Conservation (phyloP, 2,113 vertebrate genomes). For the Sula dactylatra region DNA sequence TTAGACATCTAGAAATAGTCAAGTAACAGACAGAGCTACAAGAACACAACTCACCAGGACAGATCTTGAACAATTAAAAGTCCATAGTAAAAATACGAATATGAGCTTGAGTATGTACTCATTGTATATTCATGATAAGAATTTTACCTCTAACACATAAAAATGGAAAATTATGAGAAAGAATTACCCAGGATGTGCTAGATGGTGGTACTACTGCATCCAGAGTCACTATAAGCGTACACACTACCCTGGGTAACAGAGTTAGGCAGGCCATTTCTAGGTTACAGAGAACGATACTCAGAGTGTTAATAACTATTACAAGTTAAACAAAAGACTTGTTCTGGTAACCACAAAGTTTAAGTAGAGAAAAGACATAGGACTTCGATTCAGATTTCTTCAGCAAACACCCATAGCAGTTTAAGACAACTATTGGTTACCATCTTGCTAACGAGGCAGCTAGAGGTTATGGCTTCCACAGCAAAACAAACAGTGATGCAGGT, state of each 20-base stretch:
- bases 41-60: not conserved
- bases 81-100: not conserved
- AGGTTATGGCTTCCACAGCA: not conserved
- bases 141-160: not conserved
- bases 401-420: not conserved
- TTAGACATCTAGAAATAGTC: not conserved
- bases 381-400: not conserved
- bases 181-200: not conserved
- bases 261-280: not conserved
- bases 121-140: not conserved
- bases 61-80: not conserved
- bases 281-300: not conserved
- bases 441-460: not conserved
- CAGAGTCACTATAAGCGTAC: rapidly evolving
- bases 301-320: not conserved
- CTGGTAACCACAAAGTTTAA: not conserved
- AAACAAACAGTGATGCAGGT: not conserved
- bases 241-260: not conserved
- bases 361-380: not conserved
- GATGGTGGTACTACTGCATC: not conserved
- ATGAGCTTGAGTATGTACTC: not conserved
- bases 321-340: not conserved
- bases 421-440: not conserved
- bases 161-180: not conserved
- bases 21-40: not conserved